Conservation (phyloP, 2,113 vertebrate genomes). For the Zingel zingel region DNA sequence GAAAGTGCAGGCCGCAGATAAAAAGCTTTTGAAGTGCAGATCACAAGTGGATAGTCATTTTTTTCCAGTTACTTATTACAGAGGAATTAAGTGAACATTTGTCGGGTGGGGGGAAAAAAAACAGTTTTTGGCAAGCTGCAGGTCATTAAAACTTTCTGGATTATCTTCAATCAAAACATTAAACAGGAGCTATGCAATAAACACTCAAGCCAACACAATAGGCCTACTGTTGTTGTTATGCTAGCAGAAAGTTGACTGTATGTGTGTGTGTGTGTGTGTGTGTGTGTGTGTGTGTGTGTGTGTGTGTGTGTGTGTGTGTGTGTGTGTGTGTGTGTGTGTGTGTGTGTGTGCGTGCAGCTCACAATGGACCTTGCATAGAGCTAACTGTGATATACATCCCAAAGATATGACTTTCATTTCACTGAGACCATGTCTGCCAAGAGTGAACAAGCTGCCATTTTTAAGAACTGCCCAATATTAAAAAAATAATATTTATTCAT, state of each 20-base stretch:
- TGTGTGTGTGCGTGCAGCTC: not conserved
- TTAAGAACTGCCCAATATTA: slow-evolving; percentile 52
- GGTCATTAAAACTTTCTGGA: slow-evolving; percentile 63
- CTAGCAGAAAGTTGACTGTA: slow-evolving; percentile 10
- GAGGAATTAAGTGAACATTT: slow-evolving; percentile 27
- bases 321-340: slow-evolving; percentile 22
- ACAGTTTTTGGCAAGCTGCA: slow-evolving; percentile 57
- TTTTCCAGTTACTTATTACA: slow-evolving; percentile 44
- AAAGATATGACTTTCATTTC: slow-evolving; percentile 43
- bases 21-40: slow-evolving; percentile 36
- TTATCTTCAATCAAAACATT: slow-evolving; percentile 71
- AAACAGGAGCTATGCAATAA: slow-evolving; percentile 63
- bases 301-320: slow-evolving; percentile 12
- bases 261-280: slow-evolving; percentile 11
- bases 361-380: slow-evolving; percentile 29
- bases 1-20: slow-evolving; percentile 10
- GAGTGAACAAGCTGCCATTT: slow-evolving; percentile 52
- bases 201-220: slow-evolving; percentile 65
- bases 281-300: slow-evolving; percentile 17
- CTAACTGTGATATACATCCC: slow-evolving; percentile 31
- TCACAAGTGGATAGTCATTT: slow-evolving; percentile 21
- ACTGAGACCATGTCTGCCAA: not conserved
- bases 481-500: slow-evolving; percentile 3
- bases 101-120: not conserved
- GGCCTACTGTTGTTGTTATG: slow-evolving; percentile 28